Evolutionary conservation across 1,140 invertebrate genomes (phyloP).

Genomic region (Aphelenchoides fujianensis): DNA sequence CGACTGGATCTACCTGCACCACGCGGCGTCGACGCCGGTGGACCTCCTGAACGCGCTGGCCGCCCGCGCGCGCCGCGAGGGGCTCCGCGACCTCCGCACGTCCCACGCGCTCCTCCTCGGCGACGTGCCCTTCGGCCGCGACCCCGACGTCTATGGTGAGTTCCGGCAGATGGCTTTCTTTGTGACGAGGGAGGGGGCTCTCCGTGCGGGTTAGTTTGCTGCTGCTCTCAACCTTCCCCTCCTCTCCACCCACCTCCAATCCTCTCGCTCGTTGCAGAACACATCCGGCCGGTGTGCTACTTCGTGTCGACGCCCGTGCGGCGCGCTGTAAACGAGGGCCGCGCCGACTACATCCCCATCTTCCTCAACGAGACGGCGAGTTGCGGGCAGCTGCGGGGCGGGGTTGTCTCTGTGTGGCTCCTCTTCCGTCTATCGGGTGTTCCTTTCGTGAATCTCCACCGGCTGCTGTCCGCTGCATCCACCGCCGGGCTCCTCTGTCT

Average conservation of each 20-base stretch:
- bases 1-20: slow-evolving; percentile 35
- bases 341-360: slow-evolving; percentile 82
- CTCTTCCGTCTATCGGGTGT: too few relatives aligned
- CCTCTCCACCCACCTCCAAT: slow-evolving; percentile 12
- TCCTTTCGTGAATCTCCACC: too few relatives aligned
- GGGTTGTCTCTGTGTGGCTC: too few relatives aligned
- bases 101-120: slow-evolving; percentile 42
- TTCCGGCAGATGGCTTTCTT: too few relatives aligned
- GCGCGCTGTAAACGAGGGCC: slow-evolving; percentile 41
- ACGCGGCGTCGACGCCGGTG: slow-evolving; percentile 38
- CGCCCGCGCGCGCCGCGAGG: slow-evolving; percentile 20
- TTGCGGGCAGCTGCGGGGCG: too few relatives aligned
- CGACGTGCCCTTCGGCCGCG: slow-evolving; percentile 27
- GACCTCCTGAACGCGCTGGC: slow-evolving; percentile 39
- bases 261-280: slow-evolving; percentile 27
- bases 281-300: slow-evolving; percentile 22
- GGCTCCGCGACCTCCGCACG: slow-evolving; percentile 30
- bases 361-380: slow-evolving; percentile 90
- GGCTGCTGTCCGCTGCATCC: too few relatives aligned
- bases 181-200: too few relatives aligned
- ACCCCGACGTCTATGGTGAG: slow-evolving; percentile 6
- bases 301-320: slow-evolving; percentile 4
- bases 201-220: too few relatives aligned
- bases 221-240: too few relatives aligned
- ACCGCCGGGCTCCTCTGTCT: too few relatives aligned